These are phyloP conservation scores for Phasia obesa DNA, from an alignment of 2,888 invertebrate species.

Conservation along the genomic window DNA sequence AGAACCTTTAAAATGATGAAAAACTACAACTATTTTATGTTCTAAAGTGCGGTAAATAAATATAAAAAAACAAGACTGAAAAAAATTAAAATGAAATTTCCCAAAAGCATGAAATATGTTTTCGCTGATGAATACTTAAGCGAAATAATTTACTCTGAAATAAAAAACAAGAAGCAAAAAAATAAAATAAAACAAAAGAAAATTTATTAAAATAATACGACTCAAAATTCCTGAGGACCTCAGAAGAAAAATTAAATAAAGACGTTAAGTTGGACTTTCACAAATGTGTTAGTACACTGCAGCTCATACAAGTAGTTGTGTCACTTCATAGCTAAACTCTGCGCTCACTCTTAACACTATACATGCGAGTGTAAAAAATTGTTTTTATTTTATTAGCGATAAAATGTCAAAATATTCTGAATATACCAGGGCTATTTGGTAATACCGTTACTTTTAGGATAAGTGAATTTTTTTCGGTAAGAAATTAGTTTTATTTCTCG, in stretches of 20 bases:
- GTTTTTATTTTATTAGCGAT: no score
- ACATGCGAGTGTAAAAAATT: no score
- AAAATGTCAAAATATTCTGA: no score
- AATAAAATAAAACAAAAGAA: constrained; percentile 49
- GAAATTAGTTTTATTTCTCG: no score
- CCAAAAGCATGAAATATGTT: constrained; percentile 72
- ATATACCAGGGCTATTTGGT: no score
- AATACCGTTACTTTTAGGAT: no score
- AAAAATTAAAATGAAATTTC: constrained; percentile 71
- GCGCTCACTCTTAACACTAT: no score
- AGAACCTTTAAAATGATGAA: constrained; percentile 66
- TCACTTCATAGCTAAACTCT: no score
- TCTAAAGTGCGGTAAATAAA: constrained; percentile 33
- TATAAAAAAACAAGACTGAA: constrained; percentile 14
- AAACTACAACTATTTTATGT: constrained; percentile 66
- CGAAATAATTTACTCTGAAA: constrained; percentile 65
- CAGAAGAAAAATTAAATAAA: not conserved
- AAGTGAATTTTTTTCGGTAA: no score
- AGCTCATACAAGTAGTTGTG: not conserved
- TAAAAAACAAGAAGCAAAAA: constrained; percentile 52
- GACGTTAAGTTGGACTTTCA: not conserved
- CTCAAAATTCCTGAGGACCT: constrained; percentile 34
- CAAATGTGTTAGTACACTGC: not conserved
- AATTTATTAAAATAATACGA: constrained; percentile 22
- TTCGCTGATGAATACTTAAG: constrained; percentile 71